Evolutionary conservation across 92 coral and sea anemone genomes (phyloP).

Genomic region (Siderastrea radians): DNA sequence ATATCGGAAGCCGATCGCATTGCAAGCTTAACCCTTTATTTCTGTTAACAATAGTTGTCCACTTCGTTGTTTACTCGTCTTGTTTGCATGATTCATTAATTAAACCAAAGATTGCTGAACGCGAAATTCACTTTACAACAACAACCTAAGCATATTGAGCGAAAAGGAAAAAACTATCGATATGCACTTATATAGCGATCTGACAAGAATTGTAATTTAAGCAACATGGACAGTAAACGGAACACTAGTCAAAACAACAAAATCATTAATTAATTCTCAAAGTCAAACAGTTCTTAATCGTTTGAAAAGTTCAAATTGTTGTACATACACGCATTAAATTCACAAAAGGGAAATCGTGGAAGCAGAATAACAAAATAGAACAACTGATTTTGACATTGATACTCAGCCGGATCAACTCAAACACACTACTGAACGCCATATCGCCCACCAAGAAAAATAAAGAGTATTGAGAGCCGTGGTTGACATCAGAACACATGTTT

Average conservation of each 20-base stretch:
- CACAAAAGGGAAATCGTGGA: neutral
- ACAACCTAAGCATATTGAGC: constrained; percentile 4
- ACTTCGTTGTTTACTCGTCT: constrained; percentile 11
- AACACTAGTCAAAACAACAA: neutral
- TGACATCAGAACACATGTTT: constrained; percentile 7
- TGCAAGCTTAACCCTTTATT: neutral
- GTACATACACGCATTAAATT: neutral
- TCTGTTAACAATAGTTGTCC: constrained; percentile 3
- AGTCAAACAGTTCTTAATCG: neutral
- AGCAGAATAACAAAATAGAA: neutral
- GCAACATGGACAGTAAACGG: neutral
- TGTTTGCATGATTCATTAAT: constrained; percentile 26
- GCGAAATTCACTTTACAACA: constrained; percentile 4
- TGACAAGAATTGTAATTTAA: neutral
- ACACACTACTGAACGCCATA: neutral
- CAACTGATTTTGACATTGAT: neutral
- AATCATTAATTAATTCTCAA: neutral
- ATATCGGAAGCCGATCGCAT: neutral
- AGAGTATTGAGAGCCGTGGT: neutral
- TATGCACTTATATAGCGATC: neutral
- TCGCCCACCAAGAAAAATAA: neutral
- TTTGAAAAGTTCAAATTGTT: neutral
- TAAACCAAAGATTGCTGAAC: constrained; percentile 3
- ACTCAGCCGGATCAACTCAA: neutral
- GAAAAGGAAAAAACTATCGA: neutral